Conservation (phyloP, 2,888 invertebrate species). For the Caenorhabditis sp. region DNA sequence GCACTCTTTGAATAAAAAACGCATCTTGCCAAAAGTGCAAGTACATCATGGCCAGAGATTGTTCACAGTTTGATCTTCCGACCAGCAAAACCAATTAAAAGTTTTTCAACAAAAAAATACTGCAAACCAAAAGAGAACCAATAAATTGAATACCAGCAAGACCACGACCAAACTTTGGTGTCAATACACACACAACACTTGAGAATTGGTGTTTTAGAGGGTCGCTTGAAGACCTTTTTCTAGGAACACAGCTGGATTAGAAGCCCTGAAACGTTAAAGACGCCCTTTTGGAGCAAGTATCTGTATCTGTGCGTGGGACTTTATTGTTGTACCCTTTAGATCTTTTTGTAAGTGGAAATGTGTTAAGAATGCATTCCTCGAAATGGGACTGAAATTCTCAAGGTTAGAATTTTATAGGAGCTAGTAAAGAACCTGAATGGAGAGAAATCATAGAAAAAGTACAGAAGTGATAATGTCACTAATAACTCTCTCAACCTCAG, state of each 20-base stretch:
- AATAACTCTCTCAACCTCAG: too few relatives aligned
- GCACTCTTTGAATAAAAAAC: neutral
- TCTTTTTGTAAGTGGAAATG: too few relatives aligned
- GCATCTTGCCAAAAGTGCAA: neutral
- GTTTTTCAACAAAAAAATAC: neutral
- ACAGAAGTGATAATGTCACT: too few relatives aligned
- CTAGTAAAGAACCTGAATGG: too few relatives aligned
- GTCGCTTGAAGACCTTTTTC: too few relatives aligned
- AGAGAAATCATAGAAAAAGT: too few relatives aligned
- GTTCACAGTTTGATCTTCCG: constrained; percentile 15
- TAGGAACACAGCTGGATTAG: constrained; percentile 3
- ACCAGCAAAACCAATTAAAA: neutral
- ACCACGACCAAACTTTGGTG: constrained; percentile 6
- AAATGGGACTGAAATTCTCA: too few relatives aligned
- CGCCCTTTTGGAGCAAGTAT: neutral
- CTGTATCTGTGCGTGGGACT: too few relatives aligned
- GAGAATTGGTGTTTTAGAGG: neutral
- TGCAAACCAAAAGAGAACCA: neutral
- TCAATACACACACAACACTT: neutral
- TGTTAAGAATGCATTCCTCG: too few relatives aligned
- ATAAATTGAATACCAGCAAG: too few relatives aligned
- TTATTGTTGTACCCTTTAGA: too few relatives aligned
- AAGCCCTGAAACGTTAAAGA: constrained; percentile 1
- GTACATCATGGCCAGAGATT: constrained; percentile 1
- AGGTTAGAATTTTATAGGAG: too few relatives aligned